Evolutionary conservation across 1,140 invertebrate species (phyloP).

Genomic region (Lepidurus couesii): DNA sequence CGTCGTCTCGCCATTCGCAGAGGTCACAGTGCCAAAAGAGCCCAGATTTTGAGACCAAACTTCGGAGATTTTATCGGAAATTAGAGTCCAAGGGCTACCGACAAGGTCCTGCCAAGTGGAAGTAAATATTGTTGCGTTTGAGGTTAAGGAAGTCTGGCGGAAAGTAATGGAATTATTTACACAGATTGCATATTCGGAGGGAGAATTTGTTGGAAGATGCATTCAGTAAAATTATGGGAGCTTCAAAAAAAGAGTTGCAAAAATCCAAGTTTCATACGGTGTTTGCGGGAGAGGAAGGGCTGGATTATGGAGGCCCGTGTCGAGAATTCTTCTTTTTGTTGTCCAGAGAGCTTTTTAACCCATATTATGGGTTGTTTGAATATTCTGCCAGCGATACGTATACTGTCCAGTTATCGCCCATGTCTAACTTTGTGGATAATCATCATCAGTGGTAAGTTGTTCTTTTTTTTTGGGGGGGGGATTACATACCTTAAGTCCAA

Average conservation of each 20-base stretch:
- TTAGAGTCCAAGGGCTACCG: conserved; percentile 94
- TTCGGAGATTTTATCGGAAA: conserved; percentile 90
- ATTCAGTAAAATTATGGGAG: conserved; percentile 93
- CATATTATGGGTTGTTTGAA: conserved; percentile 96
- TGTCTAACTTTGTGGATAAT: conserved; percentile 97
- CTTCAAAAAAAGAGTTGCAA: conserved; percentile 89
- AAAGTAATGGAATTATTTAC: conserved; percentile 4
- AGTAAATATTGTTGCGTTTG: conserved; percentile 56
- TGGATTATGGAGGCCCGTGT: conserved; percentile 95
- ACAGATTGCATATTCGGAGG: conserved; percentile 58
- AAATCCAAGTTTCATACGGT: conserved; percentile 90
- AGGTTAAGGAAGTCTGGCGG: conserved; percentile 17
- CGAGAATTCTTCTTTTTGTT: conserved; percentile 95
- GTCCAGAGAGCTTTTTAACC: conserved; percentile 93
- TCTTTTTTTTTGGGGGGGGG: neutral
- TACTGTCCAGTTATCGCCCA: conserved; percentile 93
- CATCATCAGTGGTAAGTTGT: conserved; percentile 84
- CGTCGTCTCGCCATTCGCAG: conserved; percentile 60
- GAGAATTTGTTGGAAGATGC: conserved; percentile 92
- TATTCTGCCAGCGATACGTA: conserved; percentile 97
- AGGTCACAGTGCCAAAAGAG: conserved; percentile 37
- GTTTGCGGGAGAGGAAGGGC: conserved; percentile 92
- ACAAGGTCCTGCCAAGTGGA: conserved; percentile 90
- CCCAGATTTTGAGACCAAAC: conserved; percentile 90
- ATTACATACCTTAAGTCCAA: conserved; percentile 3